A percentile compares a stretch with the other conserved stretches of the same genome.
Evolutionary conservation across 2,113 vertebrate species (phyloP).

Genomic region (Catagonus wagneri): DNA sequence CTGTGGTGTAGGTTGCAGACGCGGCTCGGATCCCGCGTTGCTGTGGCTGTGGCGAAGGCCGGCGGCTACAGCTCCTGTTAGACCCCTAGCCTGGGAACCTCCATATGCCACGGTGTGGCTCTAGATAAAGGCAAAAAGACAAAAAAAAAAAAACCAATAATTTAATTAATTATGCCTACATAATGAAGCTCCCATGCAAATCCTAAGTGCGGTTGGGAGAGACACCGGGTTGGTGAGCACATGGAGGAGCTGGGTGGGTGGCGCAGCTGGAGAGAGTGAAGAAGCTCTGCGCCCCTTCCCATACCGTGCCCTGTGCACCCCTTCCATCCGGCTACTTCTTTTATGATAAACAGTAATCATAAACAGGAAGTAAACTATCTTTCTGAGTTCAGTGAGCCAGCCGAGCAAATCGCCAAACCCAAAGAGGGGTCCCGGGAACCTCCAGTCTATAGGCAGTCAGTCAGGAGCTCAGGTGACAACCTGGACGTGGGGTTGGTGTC

Average conservation of each 20-base stretch:
- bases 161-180: not conserved
- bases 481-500: not conserved
- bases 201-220: not conserved
- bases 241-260: not conserved
- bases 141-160: too few species aligned
- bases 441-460: not conserved
- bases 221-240: not conserved
- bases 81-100: too few species aligned
- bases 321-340: not conserved
- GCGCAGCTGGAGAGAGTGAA: rapidly evolving
- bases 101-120: too few species aligned
- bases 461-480: not conserved
- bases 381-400: not conserved
- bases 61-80: too few species aligned
- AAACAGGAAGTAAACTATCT: not conserved
- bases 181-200: not conserved
- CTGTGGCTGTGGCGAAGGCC: too few species aligned
- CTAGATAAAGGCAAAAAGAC: too few species aligned
- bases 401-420: not conserved
- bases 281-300: not conserved
- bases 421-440: not conserved
- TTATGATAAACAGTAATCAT: not conserved
- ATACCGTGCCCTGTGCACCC: rapidly evolving
- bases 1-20: too few species aligned
- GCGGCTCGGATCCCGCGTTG: too few species aligned